Percentiles rank a stretch among this genome's conserved stretches.
Conservation (phyloP, 2,113 vertebrate genomes). For the Chascanopsetta lugubris region DNA sequence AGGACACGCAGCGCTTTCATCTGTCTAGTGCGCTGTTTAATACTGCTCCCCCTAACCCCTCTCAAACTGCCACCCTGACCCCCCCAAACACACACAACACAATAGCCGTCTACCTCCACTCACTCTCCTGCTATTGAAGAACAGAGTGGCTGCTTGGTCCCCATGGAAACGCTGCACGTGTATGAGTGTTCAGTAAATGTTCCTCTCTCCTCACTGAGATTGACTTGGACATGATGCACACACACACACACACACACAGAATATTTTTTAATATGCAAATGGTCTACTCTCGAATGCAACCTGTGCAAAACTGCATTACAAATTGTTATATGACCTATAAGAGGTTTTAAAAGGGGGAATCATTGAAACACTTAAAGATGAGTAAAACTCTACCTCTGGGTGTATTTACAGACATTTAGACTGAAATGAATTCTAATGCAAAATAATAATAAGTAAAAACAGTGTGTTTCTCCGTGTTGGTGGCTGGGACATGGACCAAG, state of each 20-base stretch:
- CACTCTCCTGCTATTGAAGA: conserved; percentile 85
- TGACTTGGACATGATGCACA: conserved; percentile 44
- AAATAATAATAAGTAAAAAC: no score
- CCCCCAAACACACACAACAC: conserved; percentile 76
- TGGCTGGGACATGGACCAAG: no score
- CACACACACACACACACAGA: conserved; percentile 12
- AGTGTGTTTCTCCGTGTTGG: no score
- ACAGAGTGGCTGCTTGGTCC: conserved; percentile 84
- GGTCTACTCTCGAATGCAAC: conserved; percentile 14
- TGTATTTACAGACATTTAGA: no score
- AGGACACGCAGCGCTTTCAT: conserved; percentile 90
- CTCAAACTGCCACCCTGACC: conserved; percentile 55
- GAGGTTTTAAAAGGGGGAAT: neutral
- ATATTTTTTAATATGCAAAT: conserved; percentile 42
- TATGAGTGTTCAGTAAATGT: conserved; percentile 58
- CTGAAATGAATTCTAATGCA: no score
- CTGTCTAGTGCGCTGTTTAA: conserved; percentile 84
- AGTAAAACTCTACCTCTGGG: no score
- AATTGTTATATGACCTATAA: neutral
- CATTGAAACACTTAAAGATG: neutral
- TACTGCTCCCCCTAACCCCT: conserved; percentile 78
- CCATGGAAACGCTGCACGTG: conserved; percentile 80
- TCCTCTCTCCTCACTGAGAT: conserved; percentile 44
- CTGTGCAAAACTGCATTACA: neutral
- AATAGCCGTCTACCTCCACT: conserved; percentile 83